Evolutionary conservation across 2,888 invertebrate species (phyloP), one percentile per base, ranked within the genome.

Genomic region (Cryptosula pallasiana): DNA sequence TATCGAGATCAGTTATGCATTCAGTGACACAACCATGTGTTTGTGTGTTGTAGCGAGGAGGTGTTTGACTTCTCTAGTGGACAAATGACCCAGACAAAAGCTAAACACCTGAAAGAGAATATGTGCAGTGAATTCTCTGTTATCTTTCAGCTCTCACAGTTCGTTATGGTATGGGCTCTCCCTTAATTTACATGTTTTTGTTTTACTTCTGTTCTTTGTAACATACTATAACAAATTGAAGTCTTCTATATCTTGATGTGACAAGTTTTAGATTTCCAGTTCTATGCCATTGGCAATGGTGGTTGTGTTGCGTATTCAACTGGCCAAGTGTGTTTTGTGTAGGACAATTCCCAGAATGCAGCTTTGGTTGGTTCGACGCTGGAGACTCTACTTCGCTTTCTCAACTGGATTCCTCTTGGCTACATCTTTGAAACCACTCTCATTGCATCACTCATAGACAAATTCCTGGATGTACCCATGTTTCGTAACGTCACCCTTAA

Each of bases 401-500:
- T 99, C 57, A 98, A 97, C 84, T 99, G 99, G 99, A 98, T 99
- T 81, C 99, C 99, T n/a, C 88, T 99, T 75, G 99, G 99, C 16
- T 99, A 99, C 85, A 98, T 99, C 84, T 99, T 99, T 88, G 98
- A 99, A 88, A 99, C 99, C 78, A 94, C 95, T 84, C 88, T 99
- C 72, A 95, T 98, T 79, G 91, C 91, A 79, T 95, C 95, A 72
- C 88, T 99, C 72, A 93, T 95, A 81, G 92, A 91, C 84, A 98
- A 96, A 87, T 99, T 99, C 87, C 88, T 99, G 76, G 94, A 94
- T 86, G 96, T 98, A 73, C 97, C 98, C 36, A 90, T 94, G 89
- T 98, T 98, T 86, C 90, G 99, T 76, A 99, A 99, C 87, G 94
- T 98, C 35, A 97, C 98, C 72, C 87, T 99, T 77, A 96, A 98